Evolutionary conservation across 2,888 invertebrate species (phyloP).

Genomic region (Caenorhabditis japonica): DNA sequence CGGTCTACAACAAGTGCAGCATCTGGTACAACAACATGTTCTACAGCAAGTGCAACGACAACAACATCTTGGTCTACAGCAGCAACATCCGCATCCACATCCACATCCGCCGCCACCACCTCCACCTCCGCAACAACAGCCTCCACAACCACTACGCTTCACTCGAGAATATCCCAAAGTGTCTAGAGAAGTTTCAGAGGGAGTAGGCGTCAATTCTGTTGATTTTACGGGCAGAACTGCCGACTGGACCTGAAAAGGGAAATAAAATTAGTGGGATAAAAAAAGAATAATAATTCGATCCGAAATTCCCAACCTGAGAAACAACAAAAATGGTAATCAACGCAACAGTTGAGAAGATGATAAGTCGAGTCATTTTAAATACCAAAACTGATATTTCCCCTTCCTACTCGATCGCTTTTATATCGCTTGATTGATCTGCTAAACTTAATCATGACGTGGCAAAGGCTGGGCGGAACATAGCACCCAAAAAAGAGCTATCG

Average conservation of each 20-base stretch:
- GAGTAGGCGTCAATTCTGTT: constrained; percentile 16
- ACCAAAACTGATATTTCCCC: too few species aligned
- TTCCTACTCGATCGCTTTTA: too few species aligned
- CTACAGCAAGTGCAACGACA: constrained; percentile 54
- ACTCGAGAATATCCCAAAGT: constrained; percentile 49
- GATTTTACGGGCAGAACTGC: constrained; percentile 28
- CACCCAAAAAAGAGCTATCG: constrained; percentile 14
- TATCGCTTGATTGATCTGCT: too few species aligned
- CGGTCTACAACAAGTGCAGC: constrained; percentile 56
- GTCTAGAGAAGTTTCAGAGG: constrained; percentile 38
- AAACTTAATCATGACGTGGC: too few species aligned
- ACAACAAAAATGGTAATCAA: too few species aligned
- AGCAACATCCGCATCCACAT: constrained; percentile 46
- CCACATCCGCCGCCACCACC: constrained; percentile 42
- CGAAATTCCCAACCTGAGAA: too few species aligned
- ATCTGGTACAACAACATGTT: constrained; percentile 55
- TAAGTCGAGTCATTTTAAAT: too few species aligned
- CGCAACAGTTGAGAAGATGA: too few species aligned
- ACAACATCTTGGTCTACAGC: constrained; percentile 51
- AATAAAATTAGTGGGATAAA: too few species aligned
- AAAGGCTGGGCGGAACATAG: too few species aligned
- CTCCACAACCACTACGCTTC: constrained; percentile 39
- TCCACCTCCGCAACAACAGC: constrained; percentile 31
- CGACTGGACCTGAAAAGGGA: constrained; percentile 34
- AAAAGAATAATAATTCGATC: too few species aligned